Evolutionary conservation across 2,888 invertebrate genomes (phyloP).

Genomic region (Schrankia costaestrigalis): DNA sequence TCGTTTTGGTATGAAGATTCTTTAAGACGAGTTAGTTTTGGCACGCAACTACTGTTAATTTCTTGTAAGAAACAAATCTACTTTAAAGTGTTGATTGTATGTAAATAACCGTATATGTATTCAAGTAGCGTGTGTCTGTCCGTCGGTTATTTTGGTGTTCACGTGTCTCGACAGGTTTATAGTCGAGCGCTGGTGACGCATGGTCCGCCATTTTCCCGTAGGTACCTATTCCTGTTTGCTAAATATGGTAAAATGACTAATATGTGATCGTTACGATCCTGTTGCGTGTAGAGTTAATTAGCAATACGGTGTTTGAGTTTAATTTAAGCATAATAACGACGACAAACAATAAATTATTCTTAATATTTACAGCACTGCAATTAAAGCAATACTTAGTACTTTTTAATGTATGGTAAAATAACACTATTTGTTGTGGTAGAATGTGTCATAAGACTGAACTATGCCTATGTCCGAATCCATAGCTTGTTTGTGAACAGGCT

Average conservation of each 20-base stretch:
- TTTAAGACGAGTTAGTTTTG: too few species aligned
- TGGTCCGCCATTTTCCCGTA: conserved; percentile 52
- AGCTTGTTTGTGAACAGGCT: too few species aligned
- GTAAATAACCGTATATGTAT: conserved; percentile 24
- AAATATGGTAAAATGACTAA: conserved; percentile 62
- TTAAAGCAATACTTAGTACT: too few species aligned
- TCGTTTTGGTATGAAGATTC: conserved; percentile 3
- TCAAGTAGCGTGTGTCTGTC: conserved; percentile 27
- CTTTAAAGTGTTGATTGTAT: conserved; percentile 10
- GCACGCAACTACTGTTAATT: conserved; percentile 7
- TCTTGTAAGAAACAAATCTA: conserved; percentile 7
- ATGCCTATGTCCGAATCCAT: too few species aligned
- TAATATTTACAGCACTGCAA: too few species aligned
- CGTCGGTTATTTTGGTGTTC: conserved; percentile 42
- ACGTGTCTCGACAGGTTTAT: conserved; percentile 44
- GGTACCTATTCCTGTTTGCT: conserved; percentile 45
- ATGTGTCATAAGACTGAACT: too few species aligned
- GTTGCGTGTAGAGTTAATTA: too few species aligned
- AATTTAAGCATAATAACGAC: too few species aligned
- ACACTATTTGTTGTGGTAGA: too few species aligned
- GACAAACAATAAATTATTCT: too few species aligned
- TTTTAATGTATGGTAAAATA: too few species aligned
- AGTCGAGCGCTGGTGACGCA: conserved; percentile 58
- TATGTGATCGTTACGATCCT: conserved; percentile 30
- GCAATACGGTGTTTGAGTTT: too few species aligned